A percentile compares a stretch with the other conserved stretches of the same genome.
phyloP scores from a whole-genome alignment of 2,113 vertebrate genomes.

The Craseonycteris thonglongyai region DNA sequence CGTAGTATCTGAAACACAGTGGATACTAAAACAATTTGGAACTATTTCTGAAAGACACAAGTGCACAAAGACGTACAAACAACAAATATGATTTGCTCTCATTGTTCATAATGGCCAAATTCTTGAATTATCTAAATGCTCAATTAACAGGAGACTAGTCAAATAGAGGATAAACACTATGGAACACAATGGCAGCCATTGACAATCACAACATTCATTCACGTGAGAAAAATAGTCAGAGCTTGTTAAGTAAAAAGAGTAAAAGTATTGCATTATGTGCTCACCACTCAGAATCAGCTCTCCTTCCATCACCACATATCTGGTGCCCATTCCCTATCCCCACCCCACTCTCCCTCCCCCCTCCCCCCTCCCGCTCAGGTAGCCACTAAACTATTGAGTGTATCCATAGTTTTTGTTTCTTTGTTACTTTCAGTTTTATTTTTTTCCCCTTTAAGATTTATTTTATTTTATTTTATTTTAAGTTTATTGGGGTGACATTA shows the following conservation, averaged over 20 bases:
- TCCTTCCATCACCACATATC: too few relatives aligned
- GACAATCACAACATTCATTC: not conserved
- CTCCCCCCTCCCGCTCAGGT: too few relatives aligned
- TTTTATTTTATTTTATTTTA: too few relatives aligned
- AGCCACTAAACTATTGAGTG: too few relatives aligned
- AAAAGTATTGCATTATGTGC: too few relatives aligned
- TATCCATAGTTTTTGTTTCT: too few relatives aligned
- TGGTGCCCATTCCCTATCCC: too few relatives aligned
- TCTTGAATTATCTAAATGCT: not conserved
- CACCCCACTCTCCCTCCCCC: too few relatives aligned
- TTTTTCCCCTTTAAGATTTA: too few relatives aligned
- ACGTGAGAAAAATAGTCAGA: not conserved
- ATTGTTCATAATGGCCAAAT: not conserved
- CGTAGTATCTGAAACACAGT: not conserved
- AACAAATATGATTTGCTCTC: not conserved
- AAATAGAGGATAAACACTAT: not conserved
- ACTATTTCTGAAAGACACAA: not conserved
- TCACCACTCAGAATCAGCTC: too few relatives aligned
- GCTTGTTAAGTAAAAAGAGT: not conserved
- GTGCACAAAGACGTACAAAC: not conserved
- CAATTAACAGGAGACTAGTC: not conserved
- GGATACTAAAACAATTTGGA: not conserved
- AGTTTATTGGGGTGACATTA: too few relatives aligned
- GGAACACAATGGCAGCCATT: not conserved
- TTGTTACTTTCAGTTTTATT: too few relatives aligned